Evolutionary conservation across 1,140 invertebrate genomes (phyloP).

Genomic region (Conus betulinus): DNA sequence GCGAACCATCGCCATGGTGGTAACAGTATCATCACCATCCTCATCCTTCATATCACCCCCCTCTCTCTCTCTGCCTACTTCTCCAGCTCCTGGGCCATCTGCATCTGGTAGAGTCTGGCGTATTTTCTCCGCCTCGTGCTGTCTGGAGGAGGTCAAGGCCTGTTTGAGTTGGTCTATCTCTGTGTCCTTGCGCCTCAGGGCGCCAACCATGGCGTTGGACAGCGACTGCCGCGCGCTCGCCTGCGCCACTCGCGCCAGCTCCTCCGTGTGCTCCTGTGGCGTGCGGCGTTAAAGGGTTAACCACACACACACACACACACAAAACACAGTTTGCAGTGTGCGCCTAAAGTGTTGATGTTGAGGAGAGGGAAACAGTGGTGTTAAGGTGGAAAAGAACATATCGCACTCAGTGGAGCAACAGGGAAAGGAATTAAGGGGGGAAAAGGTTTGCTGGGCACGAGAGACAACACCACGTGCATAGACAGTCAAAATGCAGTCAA

Average conservation of each 20-base stretch:
- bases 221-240: conserved; percentile 39
- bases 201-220: conserved; percentile 41
- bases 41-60: too few species aligned
- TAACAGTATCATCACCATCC: too few species aligned
- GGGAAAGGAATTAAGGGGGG: too few species aligned
- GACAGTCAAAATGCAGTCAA: too few species aligned
- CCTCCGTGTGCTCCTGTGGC: conserved; percentile 58
- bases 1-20: too few species aligned
- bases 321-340: neutral
- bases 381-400: too few species aligned
- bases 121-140: conserved; percentile 46
- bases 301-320: neutral
- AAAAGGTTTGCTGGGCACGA: too few species aligned
- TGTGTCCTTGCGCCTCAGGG: conserved; percentile 56
- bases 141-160: conserved; percentile 52
- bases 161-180: conserved; percentile 55
- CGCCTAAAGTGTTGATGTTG: too few species aligned
- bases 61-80: conserved; percentile 41
- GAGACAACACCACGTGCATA: too few species aligned
- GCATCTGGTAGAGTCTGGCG: conserved; percentile 38
- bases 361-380: too few species aligned
- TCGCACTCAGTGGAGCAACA: too few species aligned
- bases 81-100: conserved; percentile 54
- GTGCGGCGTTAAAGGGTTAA: neutral
- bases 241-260: conserved; percentile 51